phyloP scores from a whole-genome alignment of 2,113 vertebrate genomes.

The Vimba vimba region DNA sequence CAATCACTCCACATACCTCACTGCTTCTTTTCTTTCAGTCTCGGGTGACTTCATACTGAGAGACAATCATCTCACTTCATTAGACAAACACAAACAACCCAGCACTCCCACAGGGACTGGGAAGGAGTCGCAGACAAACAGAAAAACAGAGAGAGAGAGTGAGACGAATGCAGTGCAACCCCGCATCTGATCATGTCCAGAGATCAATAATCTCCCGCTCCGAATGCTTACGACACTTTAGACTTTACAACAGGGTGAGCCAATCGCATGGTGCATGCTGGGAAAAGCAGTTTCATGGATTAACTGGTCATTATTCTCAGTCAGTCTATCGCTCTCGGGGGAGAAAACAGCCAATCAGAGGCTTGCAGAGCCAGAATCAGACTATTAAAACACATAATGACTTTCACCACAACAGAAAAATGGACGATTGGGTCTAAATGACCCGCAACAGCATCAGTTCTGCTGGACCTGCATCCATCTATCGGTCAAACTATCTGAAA shows the following conservation, averaged over 20 bases:
- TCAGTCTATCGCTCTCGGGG: neutral
- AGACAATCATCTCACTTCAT: conserved; percentile 66
- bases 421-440: neutral
- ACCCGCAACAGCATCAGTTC: neutral
- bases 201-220: conserved; percentile 6
- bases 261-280: conserved; percentile 22
- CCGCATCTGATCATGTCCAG: neutral
- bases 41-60: conserved; percentile 52
- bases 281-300: conserved; percentile 32
- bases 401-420: neutral
- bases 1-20: conserved; percentile 23
- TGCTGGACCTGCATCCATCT: neutral
- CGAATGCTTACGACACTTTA: neutral
- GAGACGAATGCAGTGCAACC: neutral
- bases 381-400: neutral
- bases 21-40: conserved; percentile 19
- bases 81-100: conserved; percentile 66
- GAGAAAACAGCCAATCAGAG: neutral
- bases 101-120: conserved; percentile 47
- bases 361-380: neutral
- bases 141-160: neutral
- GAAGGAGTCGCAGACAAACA: conserved; percentile 9
- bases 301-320: conserved; percentile 21
- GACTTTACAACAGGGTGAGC: neutral
- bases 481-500: neutral